Evolutionary conservation across 2,113 vertebrate genomes (phyloP).

Genomic region (Phalacrocorax aristotelis): DNA sequence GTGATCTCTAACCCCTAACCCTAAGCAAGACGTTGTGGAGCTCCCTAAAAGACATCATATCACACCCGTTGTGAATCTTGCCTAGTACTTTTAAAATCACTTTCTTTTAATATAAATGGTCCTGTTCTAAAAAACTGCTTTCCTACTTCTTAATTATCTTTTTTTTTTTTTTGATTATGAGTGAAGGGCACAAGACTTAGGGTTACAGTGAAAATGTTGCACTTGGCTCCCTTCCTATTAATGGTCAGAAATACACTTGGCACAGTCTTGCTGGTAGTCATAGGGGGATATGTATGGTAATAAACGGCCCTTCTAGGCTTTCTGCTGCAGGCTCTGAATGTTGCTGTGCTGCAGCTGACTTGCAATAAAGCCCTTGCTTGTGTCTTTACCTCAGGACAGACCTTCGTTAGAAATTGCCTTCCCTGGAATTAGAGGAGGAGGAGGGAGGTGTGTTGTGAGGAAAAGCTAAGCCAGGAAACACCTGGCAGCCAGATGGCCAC

Average conservation of each 20-base stretch:
- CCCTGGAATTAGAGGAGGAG: conserved; percentile 24
- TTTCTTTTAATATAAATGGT: background rate
- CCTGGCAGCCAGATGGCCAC: conserved; percentile 51
- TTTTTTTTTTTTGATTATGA: background rate
- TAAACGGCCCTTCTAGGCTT: background rate
- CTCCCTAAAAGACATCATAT: background rate
- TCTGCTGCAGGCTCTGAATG: background rate
- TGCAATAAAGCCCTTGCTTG: background rate
- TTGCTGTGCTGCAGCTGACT: background rate
- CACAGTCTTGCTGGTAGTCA: background rate
- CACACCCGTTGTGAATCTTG: background rate
- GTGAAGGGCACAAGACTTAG: background rate
- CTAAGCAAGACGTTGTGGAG: background rate
- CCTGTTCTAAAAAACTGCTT: background rate
- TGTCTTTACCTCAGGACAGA: conserved; percentile 13
- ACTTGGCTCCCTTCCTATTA: background rate
- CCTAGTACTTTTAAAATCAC: background rate
- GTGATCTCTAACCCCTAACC: too few species aligned
- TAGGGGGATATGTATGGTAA: background rate
- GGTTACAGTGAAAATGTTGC: background rate
- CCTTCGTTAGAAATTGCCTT: conserved; percentile 3
- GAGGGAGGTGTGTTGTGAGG: background rate
- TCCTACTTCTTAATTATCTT: background rate
- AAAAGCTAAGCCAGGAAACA: conserved; percentile 54
- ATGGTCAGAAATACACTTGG: background rate